Evolutionary conservation across 1,140 invertebrate species (phyloP).

Genomic region (Calephelis nemesis): DNA sequence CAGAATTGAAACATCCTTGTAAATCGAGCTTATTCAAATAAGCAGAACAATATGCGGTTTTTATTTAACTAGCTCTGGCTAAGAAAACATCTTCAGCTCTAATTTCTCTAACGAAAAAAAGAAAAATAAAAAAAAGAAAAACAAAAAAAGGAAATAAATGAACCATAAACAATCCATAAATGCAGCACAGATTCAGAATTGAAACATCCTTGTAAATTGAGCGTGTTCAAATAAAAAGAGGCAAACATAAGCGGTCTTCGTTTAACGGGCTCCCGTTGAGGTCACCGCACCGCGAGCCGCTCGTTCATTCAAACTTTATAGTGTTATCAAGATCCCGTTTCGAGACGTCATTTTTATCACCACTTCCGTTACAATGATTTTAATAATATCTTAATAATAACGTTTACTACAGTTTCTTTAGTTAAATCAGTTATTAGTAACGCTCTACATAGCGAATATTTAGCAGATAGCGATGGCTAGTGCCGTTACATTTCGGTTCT

Average conservation of each 20-base stretch:
- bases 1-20: neutral
- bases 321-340: constrained; percentile 60
- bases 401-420: neutral
- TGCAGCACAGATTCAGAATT: neutral
- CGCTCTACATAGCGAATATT: neutral
- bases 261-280: constrained; percentile 34
- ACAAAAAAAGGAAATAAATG: no score
- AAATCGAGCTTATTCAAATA: neutral
- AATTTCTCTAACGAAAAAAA: no score
- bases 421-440: neutral
- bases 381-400: constrained; percentile 16
- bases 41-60: neutral
- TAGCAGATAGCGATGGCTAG: no score
- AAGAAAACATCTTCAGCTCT: constrained; percentile 22
- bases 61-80: constrained; percentile 25
- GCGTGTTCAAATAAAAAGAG: neutral
- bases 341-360: constrained; percentile 48
- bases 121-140: no score
- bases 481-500: no score
- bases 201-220: no score
- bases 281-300: constrained; percentile 58
- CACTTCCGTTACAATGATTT: constrained; percentile 44
- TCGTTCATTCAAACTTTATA: constrained; percentile 55
- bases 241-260: neutral
- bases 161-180: neutral